Evolutionary conservation across 2,888 invertebrate species (phyloP).

Genomic region (Ornithoptera alexandrae): DNA sequence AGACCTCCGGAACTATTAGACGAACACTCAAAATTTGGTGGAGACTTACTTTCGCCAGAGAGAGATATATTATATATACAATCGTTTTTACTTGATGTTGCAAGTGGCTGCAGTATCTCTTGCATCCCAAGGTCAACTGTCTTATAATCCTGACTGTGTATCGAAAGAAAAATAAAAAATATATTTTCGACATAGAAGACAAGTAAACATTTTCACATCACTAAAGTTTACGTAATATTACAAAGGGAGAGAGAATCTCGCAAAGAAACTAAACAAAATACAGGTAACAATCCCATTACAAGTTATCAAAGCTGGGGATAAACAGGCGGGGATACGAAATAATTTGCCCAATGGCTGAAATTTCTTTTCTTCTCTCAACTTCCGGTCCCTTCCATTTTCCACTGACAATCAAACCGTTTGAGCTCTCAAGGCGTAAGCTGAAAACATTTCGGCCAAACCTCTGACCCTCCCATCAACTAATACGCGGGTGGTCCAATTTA

Average conservation of each 20-base stretch:
- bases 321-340: conserved; percentile 31
- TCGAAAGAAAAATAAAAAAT: too few relatives aligned
- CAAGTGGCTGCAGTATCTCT: too few relatives aligned
- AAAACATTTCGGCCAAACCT: conserved; percentile 61
- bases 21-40: too few relatives aligned
- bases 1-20: too few relatives aligned
- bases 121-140: too few relatives aligned
- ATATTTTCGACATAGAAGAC: too few relatives aligned
- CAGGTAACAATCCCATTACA: conserved; percentile 37
- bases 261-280: conserved; percentile 32
- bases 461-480: conserved; percentile 71
- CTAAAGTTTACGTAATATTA: too few relatives aligned
- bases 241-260: neutral
- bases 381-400: conserved; percentile 46
- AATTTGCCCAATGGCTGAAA: conserved; percentile 38
- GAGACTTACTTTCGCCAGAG: too few relatives aligned
- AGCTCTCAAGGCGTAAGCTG: conserved; percentile 50
- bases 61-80: too few relatives aligned
- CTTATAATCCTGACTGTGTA: too few relatives aligned
- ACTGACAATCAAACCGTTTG: conserved; percentile 62
- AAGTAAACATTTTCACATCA: too few relatives aligned
- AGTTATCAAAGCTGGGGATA: conserved; percentile 36
- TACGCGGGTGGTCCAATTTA: conserved; percentile 46
- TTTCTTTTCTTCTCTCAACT: conserved; percentile 40
- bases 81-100: too few relatives aligned